Base-by-base conservation (phyloP, 2,888 invertebrate genomes). In the Heteromurus nitidus region DNA sequence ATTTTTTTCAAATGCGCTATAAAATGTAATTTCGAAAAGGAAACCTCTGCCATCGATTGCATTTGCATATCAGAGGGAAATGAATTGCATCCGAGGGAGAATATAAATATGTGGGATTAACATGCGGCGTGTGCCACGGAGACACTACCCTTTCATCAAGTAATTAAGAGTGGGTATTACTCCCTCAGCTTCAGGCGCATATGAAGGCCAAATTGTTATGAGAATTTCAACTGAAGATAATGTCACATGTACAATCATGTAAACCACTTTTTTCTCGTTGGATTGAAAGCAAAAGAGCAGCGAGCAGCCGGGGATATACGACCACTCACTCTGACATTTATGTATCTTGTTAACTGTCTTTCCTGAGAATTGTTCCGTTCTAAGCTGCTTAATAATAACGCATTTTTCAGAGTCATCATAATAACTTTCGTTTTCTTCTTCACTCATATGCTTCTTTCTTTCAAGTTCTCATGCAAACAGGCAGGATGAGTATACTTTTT, bases 381-480 rank as follows among this genome's bases (percentile, higher is more conserved):
- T 44, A 26, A 68, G 67, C n/a, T 58, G 36, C 53, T 55, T 22
- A 60, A 44, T 42, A 67, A 68, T 16, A 47, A 60, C 36, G 31
- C 30, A 20, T 73, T 73, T 73, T 73, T 58, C 62, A 50, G 68
- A 30, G 11, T 67, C 55, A 18, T 64, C 44, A 24, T 62, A 64
- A 77, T 77, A 77, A 77, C 77, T 77, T 77, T 77, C 77, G 69
- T 70, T 77, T 77, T 77, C 77, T 70, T 60, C 64, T 53, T 55
- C n/a, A n/a, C n/a, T 20, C 20, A 16, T 42, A 18, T 67, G 47
- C 28, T 50, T 26, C 60, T 74, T 18, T 36, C 36, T 36, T 3
- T 28, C 18, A 64, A 69, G 69, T 77, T 77, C 77, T 62, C 77
- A 77, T 65, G 77, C 70, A 77, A 77, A 77, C 77, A 77, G n/a